phyloP scores from a whole-genome alignment of 2,888 invertebrate species.

The Ophonus ardosiacus region DNA sequence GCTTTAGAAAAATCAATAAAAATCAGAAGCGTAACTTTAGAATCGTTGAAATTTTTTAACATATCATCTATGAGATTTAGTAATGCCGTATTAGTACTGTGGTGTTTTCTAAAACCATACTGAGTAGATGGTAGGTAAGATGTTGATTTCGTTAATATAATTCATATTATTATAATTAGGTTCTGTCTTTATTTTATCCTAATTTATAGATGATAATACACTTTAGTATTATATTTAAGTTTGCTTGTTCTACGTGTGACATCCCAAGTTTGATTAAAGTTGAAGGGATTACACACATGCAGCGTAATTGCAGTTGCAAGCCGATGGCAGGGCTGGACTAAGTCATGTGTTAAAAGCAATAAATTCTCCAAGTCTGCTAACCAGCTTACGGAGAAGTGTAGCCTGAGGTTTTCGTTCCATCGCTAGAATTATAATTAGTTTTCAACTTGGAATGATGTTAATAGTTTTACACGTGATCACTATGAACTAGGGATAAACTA shows the following conservation, averaged over 20 bases:
- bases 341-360: background rate
- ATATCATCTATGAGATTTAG: too few species aligned
- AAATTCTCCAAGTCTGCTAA: conserved; percentile 6
- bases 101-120: too few species aligned
- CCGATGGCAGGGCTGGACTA: background rate
- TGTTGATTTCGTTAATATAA: too few species aligned
- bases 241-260: background rate
- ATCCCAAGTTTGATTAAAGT: conserved; percentile 44
- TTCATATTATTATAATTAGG: too few species aligned
- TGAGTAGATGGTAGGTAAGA: too few species aligned
- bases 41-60: too few species aligned
- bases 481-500: too few species aligned
- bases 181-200: too few species aligned
- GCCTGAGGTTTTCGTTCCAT: conserved; percentile 7
- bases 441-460: background rate
- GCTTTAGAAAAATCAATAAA: too few species aligned
- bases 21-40: too few species aligned
- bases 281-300: conserved; percentile 49
- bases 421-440: conserved; percentile 10
- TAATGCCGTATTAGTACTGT: too few species aligned
- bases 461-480: conserved; percentile 2
- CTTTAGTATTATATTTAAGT: conserved; percentile 18
- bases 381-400: background rate
- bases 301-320: conserved; percentile 25
- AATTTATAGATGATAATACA: too few species aligned